These are phyloP conservation scores for Copsychus sechellarum DNA, from an alignment of 2,113 vertebrate genomes.

Conservation along the genomic window DNA sequence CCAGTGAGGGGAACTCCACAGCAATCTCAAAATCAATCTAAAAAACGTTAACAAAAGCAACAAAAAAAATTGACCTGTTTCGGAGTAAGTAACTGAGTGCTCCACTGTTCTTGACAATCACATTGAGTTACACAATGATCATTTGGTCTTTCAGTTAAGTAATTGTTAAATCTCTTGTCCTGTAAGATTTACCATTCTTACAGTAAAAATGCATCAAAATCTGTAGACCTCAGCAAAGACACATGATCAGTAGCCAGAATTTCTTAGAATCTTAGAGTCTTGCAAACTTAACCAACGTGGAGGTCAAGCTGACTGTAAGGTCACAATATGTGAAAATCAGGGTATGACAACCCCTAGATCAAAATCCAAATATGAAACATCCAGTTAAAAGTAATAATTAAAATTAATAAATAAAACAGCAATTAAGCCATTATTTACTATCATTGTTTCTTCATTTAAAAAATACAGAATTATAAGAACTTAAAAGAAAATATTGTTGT, in stretches of 20 bases:
- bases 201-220: background rate
- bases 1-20: background rate
- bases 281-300: background rate
- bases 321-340: background rate
- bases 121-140: background rate
- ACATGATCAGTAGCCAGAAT: background rate
- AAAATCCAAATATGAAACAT: background rate
- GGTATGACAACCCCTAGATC: background rate
- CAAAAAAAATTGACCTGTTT: background rate
- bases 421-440: background rate
- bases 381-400: background rate
- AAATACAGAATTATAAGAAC: background rate
- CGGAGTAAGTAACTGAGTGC: background rate
- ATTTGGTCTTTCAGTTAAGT: background rate
- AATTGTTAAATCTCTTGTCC: background rate
- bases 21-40: background rate
- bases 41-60: background rate
- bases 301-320: background rate
- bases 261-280: background rate
- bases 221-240: background rate
- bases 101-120: background rate
- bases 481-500: background rate
- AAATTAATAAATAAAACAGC: background rate
- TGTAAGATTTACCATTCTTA: background rate
- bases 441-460: background rate